Evolutionary conservation across 2,888 invertebrate species (phyloP).

Genomic region (Dromius quadrimaculatus): DNA sequence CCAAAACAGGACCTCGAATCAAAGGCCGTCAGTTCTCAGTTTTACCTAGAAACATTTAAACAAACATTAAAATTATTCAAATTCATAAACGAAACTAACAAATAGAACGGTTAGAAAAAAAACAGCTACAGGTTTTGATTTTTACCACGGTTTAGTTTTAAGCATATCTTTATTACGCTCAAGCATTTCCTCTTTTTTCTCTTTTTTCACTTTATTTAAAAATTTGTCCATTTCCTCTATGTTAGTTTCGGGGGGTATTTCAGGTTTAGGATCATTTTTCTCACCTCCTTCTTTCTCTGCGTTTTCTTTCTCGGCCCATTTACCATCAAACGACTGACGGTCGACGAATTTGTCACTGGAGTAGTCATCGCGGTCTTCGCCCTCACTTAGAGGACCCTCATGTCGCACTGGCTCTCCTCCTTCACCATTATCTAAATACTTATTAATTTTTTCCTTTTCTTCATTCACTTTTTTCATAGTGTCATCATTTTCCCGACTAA

Average conservation of each 20-base stretch:
- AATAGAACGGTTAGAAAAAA: slow-evolving; percentile 30
- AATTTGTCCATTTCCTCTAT: slow-evolving; percentile 72
- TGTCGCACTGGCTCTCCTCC: slow-evolving; percentile 65
- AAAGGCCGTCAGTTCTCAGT: slow-evolving; percentile 51
- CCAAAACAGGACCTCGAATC: slow-evolving; percentile 45
- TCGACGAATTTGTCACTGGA: slow-evolving; percentile 68
- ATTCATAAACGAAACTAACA: slow-evolving; percentile 18
- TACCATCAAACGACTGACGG: slow-evolving; percentile 75
- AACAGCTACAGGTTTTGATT: slow-evolving; percentile 43
- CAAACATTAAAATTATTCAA: slow-evolving; percentile 28
- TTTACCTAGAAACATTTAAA: slow-evolving; percentile 52
- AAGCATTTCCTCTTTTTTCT: slow-evolving; percentile 71
- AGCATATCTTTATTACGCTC: slow-evolving; percentile 69
- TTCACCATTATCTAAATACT: slow-evolving; percentile 67
- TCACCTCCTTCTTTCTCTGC: slow-evolving; percentile 57
- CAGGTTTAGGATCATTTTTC: slow-evolving; percentile 55
- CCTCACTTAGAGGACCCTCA: slow-evolving; percentile 72
- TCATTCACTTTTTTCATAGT: slow-evolving; percentile 69
- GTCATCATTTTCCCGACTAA: slow-evolving; percentile 65
- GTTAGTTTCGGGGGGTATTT: slow-evolving; percentile 64
- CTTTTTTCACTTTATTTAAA: slow-evolving; percentile 70
- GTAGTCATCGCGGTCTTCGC: slow-evolving; percentile 72
- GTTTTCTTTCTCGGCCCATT: slow-evolving; percentile 74
- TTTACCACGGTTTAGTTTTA: slow-evolving; percentile 61
- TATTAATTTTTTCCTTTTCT: slow-evolving; percentile 72